Base-by-base conservation (phyloP, 2,888 invertebrate species). In the Drosophila peninsularis region DNA sequence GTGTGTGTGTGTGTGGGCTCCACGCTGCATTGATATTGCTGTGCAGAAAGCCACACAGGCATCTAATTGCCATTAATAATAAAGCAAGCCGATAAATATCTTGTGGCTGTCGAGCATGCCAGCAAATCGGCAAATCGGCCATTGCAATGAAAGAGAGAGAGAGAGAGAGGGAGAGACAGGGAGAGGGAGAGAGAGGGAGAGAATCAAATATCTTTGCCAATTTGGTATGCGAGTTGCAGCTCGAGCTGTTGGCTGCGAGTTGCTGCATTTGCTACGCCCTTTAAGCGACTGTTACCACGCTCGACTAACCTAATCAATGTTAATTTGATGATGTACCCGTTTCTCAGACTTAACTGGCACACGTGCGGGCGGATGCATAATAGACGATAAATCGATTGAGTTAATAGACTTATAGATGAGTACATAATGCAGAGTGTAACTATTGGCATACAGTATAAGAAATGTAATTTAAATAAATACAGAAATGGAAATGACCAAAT, bases 41-140 rank as follows among this genome's bases (percentile, higher is more conserved):
- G 55, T 66, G 78, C 41, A 52, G 62, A 63, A 54, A 71, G 70
- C 82, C 81, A 72, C 78, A 75, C 88, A 71, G 82, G 77, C 80
- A 82, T 80, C 90, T 90, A 90, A 90, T 90, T 88, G 84, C 82
- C 72, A 74, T 79, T 83, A 89, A 86, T 86, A 85, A 90, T 88
- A 90, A 85, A 68, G 80, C 74, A 71, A 67, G 62, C 88, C 89
- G 75, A 87, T 89, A 84, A 74, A 75, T 73, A 87, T 81, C 73
- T 49, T 53, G 44, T 53, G 56, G 50, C 63, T 68, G 63, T 60
- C 62, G 53, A 69, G 72, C 87, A 80, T 57, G 64, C 72, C 61
- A 79, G 32, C 75, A 6, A 82, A 80, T 67, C 70, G 80, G 32
- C 75, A 6, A 82, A 80, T 67, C 70, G 80, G 69, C 78, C 66